A percentile compares a stretch with the other conserved stretches of the same genome.
Conservation (phyloP, 2,113 vertebrate species). For the Copsychus sechellarum region DNA sequence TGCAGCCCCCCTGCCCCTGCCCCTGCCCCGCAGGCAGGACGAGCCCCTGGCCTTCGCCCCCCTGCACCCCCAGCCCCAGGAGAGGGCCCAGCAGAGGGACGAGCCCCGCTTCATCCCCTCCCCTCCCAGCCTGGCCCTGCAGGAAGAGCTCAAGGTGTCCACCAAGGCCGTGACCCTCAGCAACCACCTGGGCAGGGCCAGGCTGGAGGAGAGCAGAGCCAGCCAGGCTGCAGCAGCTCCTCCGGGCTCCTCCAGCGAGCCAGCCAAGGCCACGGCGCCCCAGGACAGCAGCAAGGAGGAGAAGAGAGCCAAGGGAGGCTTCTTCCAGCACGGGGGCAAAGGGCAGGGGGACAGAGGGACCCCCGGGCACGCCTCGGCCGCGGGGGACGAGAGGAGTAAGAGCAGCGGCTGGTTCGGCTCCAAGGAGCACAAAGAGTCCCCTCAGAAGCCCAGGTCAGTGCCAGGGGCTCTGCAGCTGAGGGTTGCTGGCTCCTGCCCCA, state of each 20-base stretch:
- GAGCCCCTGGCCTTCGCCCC: slow-evolving; percentile 70
- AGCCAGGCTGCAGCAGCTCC: slow-evolving; percentile 63
- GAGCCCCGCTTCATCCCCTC: slow-evolving; percentile 54
- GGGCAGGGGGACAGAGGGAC: slow-evolving; percentile 57
- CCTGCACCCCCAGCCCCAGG: not conserved
- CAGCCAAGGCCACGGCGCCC: slow-evolving; percentile 21
- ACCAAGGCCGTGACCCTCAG: slow-evolving; percentile 79
- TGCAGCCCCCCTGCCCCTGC: slow-evolving; percentile 68
- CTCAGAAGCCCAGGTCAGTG: slow-evolving; percentile 90
- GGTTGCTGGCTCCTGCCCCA: not conserved
- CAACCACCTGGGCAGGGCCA: slow-evolving; percentile 65
- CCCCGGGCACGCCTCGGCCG: not conserved
- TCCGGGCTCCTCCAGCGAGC: slow-evolving; percentile 14
- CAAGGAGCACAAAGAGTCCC: slow-evolving; percentile 81
- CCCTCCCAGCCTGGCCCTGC: slow-evolving; percentile 39
- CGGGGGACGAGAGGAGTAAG: slow-evolving; percentile 77
- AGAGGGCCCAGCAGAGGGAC: slow-evolving; percentile 65
- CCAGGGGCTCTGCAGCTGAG: rapidly evolving
- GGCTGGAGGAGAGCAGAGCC: slow-evolving; percentile 35
- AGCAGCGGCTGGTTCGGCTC: slow-evolving; percentile 83
- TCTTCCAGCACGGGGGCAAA: slow-evolving; percentile 77
- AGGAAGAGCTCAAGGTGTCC: slow-evolving; percentile 73
- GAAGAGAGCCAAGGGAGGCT: slow-evolving; percentile 75
- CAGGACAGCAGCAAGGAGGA: slow-evolving; percentile 64
- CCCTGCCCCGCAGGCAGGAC: slow-evolving; percentile 52